Evolutionary conservation across 2,888 invertebrate genomes (phyloP), one percentile per base, ranked within the genome.

Genomic region (Acanthosepion esculentum): DNA sequence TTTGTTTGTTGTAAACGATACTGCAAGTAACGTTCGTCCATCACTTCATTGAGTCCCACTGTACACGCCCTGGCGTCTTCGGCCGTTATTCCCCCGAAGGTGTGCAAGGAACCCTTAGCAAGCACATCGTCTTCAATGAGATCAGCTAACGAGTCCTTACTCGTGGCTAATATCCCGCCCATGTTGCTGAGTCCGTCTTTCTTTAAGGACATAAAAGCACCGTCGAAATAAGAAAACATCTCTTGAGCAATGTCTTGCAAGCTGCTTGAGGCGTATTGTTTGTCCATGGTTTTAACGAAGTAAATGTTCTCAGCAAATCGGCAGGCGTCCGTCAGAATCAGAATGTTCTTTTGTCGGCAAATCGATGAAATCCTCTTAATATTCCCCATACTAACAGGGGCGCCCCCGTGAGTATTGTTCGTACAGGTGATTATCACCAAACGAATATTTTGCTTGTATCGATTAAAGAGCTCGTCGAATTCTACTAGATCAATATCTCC

Each of bases 161-260:
- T 94, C 1, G 48, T 94, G 15, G 94, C 94, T 33, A 93, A 78
- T 53, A 95, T 94, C n/a, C 95, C 95, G 3, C 95, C 95, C 20
- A 41, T 91, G 78, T 95, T 95, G 50, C 94, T 92, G 29, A 95
- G 41, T n/a, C 95, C 95, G 78, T 95, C 95, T 92, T 95, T 95
- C 53, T 95, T 95, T 0, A 94, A 55, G 29, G 95, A 95, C 94
- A 95, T 94, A 15, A 50, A 26, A 33, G 93, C 48, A 26, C 94
- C 95, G 55, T 95, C 95, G 93, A 94, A 95, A 48, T 94, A 92
- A 10, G 94, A 91, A 41, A 95, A 95, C 95, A 95, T 95, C 93
- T 95, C 95, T 41, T 50, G 59, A n/a, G 94, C 91, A 23, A 95
- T 95, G 26, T 93, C 94, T 29, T 59, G 12, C 7, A 92, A 64